phyloP scores from a whole-genome alignment of 2,113 vertebrate species.

The Rhynchomys soricoides region DNA sequence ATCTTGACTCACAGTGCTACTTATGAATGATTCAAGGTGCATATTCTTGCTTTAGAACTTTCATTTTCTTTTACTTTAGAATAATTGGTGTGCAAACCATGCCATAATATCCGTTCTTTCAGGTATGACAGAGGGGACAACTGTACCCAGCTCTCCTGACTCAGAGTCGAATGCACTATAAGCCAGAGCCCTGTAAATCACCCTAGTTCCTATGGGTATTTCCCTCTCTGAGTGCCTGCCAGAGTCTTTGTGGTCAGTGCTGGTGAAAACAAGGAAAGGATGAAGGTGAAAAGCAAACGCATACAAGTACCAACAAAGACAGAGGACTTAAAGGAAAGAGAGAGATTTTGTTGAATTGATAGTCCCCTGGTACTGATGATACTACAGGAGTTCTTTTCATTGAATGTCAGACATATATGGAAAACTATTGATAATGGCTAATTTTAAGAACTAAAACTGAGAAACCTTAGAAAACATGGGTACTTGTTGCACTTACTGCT shows the following conservation, averaged over 20 bases:
- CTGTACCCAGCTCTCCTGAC: neutral
- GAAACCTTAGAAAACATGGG: conserved; percentile 13
- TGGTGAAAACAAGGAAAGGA: neutral
- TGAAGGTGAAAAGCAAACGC: neutral
- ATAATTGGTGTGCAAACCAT: neutral
- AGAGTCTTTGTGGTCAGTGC: neutral
- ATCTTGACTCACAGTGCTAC: neutral
- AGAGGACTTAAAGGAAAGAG: neutral
- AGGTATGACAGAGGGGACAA: neutral
- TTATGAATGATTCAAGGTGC: neutral
- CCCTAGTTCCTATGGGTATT: neutral
- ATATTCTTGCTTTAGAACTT: neutral
- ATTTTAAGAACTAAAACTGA: neutral
- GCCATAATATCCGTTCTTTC: neutral
- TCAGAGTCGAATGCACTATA: neutral
- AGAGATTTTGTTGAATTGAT: neutral
- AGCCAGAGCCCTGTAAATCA: neutral
- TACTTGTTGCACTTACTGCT: neutral
- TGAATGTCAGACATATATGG: neutral
- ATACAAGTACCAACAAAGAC: neutral
- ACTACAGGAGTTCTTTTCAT: neutral
- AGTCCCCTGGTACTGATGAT: neutral
- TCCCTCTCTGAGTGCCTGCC: neutral
- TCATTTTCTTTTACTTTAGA: neutral
- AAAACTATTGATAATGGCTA: conserved; percentile 28